These are phyloP conservation scores for Eupithecia inturbata DNA, from an alignment of 2,888 invertebrate genomes.

Conservation along the genomic window DNA sequence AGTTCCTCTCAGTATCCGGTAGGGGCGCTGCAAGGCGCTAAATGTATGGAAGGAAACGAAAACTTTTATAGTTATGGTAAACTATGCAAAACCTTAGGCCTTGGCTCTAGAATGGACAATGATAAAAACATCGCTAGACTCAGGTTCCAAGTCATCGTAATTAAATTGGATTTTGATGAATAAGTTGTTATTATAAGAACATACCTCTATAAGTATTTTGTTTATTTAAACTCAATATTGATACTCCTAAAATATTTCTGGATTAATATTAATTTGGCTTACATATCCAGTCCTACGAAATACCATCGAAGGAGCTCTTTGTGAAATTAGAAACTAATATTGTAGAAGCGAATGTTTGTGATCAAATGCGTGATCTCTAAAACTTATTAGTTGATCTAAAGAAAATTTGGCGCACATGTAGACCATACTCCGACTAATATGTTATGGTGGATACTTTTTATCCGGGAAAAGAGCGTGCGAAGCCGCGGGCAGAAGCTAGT, in stretches of 20 bases:
- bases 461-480: too few species aligned
- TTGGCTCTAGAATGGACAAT: background rate
- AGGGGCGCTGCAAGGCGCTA: too few species aligned
- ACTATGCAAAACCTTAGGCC: too few species aligned
- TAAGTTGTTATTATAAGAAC: background rate
- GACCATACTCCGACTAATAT: background rate
- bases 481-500: background rate
- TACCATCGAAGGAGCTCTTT: background rate
- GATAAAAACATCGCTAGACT: background rate
- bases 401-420: background rate
- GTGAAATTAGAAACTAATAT: background rate
- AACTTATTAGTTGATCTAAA: background rate
- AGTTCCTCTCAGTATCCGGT: too few species aligned
- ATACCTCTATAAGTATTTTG: too few species aligned
- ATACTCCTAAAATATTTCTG: background rate
- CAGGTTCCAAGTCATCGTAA: background rate
- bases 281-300: too few species aligned
- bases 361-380: background rate
- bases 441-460: too few species aligned
- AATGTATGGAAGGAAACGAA: too few species aligned
- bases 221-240: too few species aligned
- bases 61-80: too few species aligned
- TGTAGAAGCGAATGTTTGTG: background rate
- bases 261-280: too few species aligned
- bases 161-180: background rate